phyloP scores from a whole-genome alignment of 2,797 vertebrate species.

The Cynopterus sphinx region DNA sequence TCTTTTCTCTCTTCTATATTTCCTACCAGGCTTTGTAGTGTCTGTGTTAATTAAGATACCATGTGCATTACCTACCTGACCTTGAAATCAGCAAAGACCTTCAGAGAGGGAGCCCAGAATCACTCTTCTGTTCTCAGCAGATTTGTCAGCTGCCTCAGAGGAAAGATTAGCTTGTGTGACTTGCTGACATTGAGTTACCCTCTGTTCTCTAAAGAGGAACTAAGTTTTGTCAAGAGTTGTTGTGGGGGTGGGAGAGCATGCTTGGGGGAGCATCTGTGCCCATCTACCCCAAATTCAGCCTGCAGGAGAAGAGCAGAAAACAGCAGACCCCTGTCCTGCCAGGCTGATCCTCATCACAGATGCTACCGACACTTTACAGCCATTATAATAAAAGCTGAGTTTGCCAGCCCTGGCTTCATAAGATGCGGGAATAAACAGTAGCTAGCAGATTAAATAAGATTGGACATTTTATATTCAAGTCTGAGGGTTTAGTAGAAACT shows the following conservation, averaged over 20 bases:
- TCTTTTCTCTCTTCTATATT: neutral
- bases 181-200: conserved; percentile 49
- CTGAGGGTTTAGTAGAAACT: conserved; percentile 67
- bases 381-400: conserved; percentile 49
- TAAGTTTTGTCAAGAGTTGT: neutral
- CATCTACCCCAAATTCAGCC: neutral
- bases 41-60: conserved; percentile 26
- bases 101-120: neutral
- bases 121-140: conserved; percentile 2
- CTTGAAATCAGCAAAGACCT: conserved; percentile 67
- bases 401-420: conserved; percentile 54
- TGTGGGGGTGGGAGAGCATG: neutral
- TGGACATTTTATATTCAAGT: conserved; percentile 69
- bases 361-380: conserved; percentile 35
- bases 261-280: conserved; percentile 4
- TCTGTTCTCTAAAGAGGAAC: conserved; percentile 21
- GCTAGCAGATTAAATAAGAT: conserved; percentile 72
- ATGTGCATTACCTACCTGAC: conserved; percentile 44
- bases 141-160: conserved; percentile 42
- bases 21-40: neutral
- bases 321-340: conserved; percentile 24
- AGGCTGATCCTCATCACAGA: conserved; percentile 31
- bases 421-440: conserved; percentile 58
- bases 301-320: neutral
- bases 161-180: conserved; percentile 47